Evolutionary conservation across 2,797 vertebrate species (phyloP), one percentile per base, ranked within the genome.

Genomic region (Heteromormyrus szaboi): DNA sequence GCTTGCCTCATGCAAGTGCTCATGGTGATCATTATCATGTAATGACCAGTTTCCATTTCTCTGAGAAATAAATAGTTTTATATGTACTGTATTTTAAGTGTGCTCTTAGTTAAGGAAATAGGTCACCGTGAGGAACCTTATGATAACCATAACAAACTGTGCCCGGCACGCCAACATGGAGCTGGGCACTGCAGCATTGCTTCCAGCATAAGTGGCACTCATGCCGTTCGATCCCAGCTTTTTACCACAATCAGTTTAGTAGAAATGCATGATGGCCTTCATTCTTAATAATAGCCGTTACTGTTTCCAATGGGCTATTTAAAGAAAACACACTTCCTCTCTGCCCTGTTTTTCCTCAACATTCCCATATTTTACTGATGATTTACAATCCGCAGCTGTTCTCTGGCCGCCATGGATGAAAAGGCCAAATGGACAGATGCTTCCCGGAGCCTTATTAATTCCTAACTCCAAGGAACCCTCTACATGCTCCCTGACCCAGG

Each of bases 391-490:
- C 25, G 62, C 88, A 86, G 86, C 85, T 89, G 85, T 59, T 89
- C 62, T 22, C 22, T 29, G 19, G 22, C 11, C 25, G 9, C 3
- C 8, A 29, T 62, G 76, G 29, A 87, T 89, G 72, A 87, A 89
- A 89, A 68, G 86, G 89, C 54, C 89, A 65, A 87, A 62, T 44
- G 56, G 86, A 85, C 56, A 68, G 46, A 41, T 41, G 56, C 53
- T 86, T 84, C 86, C 54, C 54, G 2, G 29, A 65, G 89, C 53
- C 89, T 89, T 89, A 89, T 89, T 89, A 89, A 89, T 88, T 65
- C 56, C 76, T 84, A 53, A 84, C 86, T 41, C 51, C 3, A 0
- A 2, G 41, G 44, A 48, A 46, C 37, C 53, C 41, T 81, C 4
- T 53, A 17, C 19, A 62, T 25, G 3, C 68, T 62, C 51, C 37